A percentile compares a stretch with the other conserved stretches of the same genome.
Conservation (phyloP, 2,888 invertebrate species). For the Eristalis pertinax region DNA sequence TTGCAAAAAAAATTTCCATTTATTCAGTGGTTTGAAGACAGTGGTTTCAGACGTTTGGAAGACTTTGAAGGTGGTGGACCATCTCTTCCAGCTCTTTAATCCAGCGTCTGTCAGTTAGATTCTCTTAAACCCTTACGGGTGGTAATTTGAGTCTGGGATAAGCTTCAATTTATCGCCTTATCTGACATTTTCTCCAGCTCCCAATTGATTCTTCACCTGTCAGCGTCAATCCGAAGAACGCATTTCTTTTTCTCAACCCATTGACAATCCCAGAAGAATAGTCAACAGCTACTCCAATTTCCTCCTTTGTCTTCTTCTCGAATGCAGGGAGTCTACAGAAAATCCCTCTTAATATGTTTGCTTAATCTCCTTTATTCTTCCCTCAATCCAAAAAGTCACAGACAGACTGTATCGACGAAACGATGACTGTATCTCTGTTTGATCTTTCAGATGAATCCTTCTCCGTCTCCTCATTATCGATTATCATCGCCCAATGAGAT, state of each 20-base stretch:
- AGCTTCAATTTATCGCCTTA: neutral
- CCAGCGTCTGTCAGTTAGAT: too few relatives aligned
- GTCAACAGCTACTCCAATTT: neutral
- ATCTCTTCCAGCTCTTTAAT: too few relatives aligned
- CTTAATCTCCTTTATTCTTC: constrained; percentile 19
- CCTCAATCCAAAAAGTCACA: neutral
- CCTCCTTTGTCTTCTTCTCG: neutral
- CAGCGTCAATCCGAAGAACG: neutral
- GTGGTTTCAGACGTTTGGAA: too few relatives aligned
- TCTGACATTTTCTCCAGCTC: neutral
- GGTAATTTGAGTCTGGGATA: constrained; percentile 10
- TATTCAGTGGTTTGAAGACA: too few relatives aligned
- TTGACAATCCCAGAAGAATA: constrained; percentile 5
- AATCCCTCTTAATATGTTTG: constrained; percentile 10
- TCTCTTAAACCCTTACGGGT: neutral
- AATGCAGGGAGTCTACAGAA: neutral
- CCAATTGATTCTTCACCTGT: neutral
- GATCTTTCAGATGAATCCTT: constrained; percentile 32
- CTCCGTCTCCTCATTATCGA: constrained; percentile 46
- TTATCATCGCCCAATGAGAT: constrained; percentile 67
- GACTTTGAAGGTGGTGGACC: too few relatives aligned
- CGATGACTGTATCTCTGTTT: constrained; percentile 40
- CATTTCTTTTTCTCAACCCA: neutral
- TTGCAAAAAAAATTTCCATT: too few relatives aligned
- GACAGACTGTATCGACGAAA: constrained; percentile 28